Conservation (phyloP, 2,797 vertebrate genomes). For the Microhierax caerulescens region DNA sequence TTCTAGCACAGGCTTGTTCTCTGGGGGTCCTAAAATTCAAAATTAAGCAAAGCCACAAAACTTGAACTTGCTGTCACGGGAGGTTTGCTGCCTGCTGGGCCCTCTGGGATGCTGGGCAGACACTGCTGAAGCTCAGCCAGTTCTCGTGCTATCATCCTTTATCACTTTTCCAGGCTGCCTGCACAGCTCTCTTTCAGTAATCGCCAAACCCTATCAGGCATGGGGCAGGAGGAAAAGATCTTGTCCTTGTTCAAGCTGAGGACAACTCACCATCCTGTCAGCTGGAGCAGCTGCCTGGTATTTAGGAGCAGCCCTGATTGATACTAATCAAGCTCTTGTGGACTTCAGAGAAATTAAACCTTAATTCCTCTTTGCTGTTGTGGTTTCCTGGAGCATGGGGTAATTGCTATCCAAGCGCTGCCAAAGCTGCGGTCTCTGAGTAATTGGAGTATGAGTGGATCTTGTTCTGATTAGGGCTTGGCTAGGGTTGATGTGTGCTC, state of each 20-base stretch:
- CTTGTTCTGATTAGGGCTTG: conserved; percentile 9
- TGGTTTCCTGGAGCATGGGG: conserved; percentile 54
- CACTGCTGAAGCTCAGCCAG: not conserved
- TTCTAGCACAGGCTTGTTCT: not conserved
- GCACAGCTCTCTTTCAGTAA: accelerated
- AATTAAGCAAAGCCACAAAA: not conserved
- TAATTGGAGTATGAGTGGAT: conserved; percentile 7
- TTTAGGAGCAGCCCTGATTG: not conserved
- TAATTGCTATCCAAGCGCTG: not conserved
- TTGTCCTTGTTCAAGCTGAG: not conserved
- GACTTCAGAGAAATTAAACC: conserved; percentile 22
- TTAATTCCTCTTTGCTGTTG: conserved; percentile 27
- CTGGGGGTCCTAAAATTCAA: not conserved
- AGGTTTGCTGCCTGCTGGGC: not conserved
- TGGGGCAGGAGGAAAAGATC: not conserved
- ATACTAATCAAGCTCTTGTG: not conserved
- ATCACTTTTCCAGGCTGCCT: not conserved
- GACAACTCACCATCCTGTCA: not conserved
- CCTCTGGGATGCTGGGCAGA: not conserved
- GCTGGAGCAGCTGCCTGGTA: not conserved
- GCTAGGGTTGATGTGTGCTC: not conserved
- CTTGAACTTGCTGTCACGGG: not conserved
- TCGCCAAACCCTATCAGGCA: not conserved
- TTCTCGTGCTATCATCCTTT: accelerated
- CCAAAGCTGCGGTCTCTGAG: conserved; percentile 30